Percentiles rank a stretch among this genome's conserved stretches.
These are phyloP conservation scores for Ophiodon elongatus DNA, from an alignment of 2,113 vertebrate genomes.

Conservation along the genomic window DNA sequence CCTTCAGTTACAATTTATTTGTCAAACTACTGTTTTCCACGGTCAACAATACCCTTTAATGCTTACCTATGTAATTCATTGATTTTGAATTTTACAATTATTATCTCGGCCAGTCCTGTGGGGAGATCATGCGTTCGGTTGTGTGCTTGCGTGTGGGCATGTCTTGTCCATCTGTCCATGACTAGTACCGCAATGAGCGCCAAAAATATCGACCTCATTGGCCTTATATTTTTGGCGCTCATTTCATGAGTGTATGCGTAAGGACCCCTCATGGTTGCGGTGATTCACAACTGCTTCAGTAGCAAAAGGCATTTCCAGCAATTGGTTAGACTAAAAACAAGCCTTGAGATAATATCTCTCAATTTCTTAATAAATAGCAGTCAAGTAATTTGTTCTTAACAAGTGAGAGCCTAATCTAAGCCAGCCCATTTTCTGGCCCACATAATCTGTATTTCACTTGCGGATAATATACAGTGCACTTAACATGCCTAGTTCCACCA, in stretches of 20 bases:
- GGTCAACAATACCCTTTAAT: not conserved
- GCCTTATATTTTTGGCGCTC: not conserved
- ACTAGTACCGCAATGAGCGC: not conserved
- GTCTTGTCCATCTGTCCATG: not conserved
- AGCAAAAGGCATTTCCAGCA: not conserved
- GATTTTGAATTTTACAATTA: not conserved
- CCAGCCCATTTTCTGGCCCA: no score
- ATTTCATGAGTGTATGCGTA: not conserved
- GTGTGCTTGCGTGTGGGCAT: not conserved
- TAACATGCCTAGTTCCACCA: not conserved
- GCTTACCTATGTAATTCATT: not conserved
- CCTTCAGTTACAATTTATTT: not conserved
- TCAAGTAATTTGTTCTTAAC: not conserved
- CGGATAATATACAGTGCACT: not conserved
- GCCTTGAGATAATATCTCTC: not conserved
- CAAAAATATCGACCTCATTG: not conserved
- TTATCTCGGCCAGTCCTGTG: not conserved
- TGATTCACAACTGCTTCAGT: not conserved
- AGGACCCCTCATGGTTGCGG: not conserved
- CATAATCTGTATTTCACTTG: not conserved
- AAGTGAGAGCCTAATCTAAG: not conserved
- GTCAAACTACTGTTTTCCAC: not conserved
- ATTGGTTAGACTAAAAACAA: not conserved
- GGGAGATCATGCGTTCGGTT: not conserved
- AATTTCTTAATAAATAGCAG: no score